Base-by-base conservation (phyloP, 1,140 invertebrate genomes). In the Lepidostoma basale region DNA sequence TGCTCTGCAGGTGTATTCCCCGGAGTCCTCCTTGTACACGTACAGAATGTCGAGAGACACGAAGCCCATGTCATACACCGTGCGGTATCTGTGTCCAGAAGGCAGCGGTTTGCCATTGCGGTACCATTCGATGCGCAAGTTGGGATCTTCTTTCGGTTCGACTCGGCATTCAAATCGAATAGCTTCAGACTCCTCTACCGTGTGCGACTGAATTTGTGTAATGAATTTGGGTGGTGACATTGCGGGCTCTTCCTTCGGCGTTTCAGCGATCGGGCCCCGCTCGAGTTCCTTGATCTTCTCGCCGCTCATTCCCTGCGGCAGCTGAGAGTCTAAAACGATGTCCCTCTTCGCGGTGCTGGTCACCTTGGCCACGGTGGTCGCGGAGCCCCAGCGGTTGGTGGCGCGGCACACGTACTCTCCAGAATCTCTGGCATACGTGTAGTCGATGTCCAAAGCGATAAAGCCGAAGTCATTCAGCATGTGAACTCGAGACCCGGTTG, bases 111-210 rank as follows among this genome's bases (percentile, higher is more conserved):
- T 94, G 59, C 93, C 94, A 79, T 98, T 96, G 74, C 92, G 88
- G 75, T 93, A 97, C 96, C 96, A 98, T 79, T 97, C 93, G 26
- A 98, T 90, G 18, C 89, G 87, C 68, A 99, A 84, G 68, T 91
- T 95, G 1, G 96, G 90, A 87, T 99, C 97, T 72, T 94, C 93
- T 80, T 96, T 93, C 0, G 97, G 98, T 77, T 97, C 92, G 3
- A 99, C 92, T 62, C 91, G 88, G 75, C 95, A 98, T 80, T 99
- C 96, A 76, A 99, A 98, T 59, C 95, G 89, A 0, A 97, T 90
- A 0, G 92, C 88, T 81, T 98, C 95, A 8, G 92, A 92, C 83
- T 98, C 95, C 74, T 92, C 91, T 3, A 93, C 87, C 2, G 90
- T 91, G 12, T 88, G 85, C 8, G 91, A 93, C 76, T 90, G 84